These are phyloP conservation scores for Esperia sulphurella DNA, from an alignment of 2,888 invertebrate genomes.

Conservation along the genomic window DNA sequence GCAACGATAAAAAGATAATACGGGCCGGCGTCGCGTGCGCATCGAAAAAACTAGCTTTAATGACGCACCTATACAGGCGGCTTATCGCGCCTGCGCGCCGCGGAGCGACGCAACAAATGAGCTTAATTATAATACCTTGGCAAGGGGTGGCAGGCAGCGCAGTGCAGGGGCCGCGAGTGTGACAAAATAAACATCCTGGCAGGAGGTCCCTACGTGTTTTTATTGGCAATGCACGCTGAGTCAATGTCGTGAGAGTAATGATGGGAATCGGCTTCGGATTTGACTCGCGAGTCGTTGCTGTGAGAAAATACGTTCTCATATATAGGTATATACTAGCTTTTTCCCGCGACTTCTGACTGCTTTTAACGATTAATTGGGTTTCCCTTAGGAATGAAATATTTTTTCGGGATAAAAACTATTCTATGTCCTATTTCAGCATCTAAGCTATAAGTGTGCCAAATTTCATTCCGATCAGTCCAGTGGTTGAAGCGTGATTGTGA, in stretches of 20 bases:
- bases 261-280: not conserved
- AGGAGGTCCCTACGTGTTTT: slow-evolving; percentile 64
- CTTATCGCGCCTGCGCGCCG: slow-evolving; percentile 73
- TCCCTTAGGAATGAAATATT: no score
- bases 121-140: slow-evolving; percentile 74
- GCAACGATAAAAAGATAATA: slow-evolving; percentile 78
- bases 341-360: no score
- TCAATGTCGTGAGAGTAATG: slow-evolving; percentile 64
- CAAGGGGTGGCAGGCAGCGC: slow-evolving; percentile 53
- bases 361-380: no score
- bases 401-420: no score
- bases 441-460: no score
- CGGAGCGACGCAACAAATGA: slow-evolving; percentile 56
- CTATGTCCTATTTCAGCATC: no score
- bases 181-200: slow-evolving; percentile 63
- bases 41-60: slow-evolving; percentile 63
- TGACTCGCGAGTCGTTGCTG: not conserved
- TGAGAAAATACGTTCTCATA: no score
- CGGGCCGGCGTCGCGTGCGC: slow-evolving; percentile 71
- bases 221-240: slow-evolving; percentile 53
- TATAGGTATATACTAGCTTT: no score
- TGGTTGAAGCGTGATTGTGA: no score
- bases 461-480: no score
- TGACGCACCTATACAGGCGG: slow-evolving; percentile 68
- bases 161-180: slow-evolving; percentile 14